phyloP scores from a whole-genome alignment of 2,888 invertebrate genomes.

The Coronaproctus castanopsis region DNA sequence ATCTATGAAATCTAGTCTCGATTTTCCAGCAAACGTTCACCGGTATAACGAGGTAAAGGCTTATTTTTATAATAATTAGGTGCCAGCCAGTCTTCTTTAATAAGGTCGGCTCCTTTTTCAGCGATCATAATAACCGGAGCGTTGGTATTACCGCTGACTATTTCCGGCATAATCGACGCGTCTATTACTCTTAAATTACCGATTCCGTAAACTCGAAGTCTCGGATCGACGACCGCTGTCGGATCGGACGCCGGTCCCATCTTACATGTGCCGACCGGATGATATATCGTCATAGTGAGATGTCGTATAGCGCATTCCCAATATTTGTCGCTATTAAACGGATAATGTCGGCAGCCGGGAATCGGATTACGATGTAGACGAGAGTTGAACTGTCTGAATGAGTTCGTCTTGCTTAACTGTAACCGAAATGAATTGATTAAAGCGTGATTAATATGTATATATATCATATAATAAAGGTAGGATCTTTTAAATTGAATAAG shows the following conservation, averaged over 20 bases:
- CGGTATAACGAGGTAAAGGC: constrained; percentile 5
- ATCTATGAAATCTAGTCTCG: too few relatives aligned
- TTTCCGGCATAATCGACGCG: constrained; percentile 73
- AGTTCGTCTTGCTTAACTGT: constrained; percentile 45
- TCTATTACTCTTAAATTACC: constrained; percentile 61
- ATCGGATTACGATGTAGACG: constrained; percentile 50
- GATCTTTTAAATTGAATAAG: neutral
- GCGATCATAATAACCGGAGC: constrained; percentile 83
- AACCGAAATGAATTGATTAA: constrained; percentile 3
- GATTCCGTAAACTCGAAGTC: constrained; percentile 54
- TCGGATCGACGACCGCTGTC: constrained; percentile 62
- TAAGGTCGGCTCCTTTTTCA: constrained; percentile 68
- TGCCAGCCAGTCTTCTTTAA: constrained; percentile 55
- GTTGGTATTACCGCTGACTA: constrained; percentile 74
- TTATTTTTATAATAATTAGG: constrained; percentile 1
- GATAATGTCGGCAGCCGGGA: constrained; percentile 51
- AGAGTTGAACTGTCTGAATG: constrained; percentile 62
- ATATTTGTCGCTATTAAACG: constrained; percentile 56
- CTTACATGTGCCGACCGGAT: constrained; percentile 70
- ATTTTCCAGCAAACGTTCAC: constrained; percentile 6
- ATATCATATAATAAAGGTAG: too few relatives aligned
- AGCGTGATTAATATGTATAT: neutral
- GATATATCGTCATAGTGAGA: constrained; percentile 76
- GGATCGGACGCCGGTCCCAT: constrained; percentile 66
- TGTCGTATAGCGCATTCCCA: constrained; percentile 72